Conservation (phyloP, 2,888 invertebrate species). For the Orchesella flavescens region DNA sequence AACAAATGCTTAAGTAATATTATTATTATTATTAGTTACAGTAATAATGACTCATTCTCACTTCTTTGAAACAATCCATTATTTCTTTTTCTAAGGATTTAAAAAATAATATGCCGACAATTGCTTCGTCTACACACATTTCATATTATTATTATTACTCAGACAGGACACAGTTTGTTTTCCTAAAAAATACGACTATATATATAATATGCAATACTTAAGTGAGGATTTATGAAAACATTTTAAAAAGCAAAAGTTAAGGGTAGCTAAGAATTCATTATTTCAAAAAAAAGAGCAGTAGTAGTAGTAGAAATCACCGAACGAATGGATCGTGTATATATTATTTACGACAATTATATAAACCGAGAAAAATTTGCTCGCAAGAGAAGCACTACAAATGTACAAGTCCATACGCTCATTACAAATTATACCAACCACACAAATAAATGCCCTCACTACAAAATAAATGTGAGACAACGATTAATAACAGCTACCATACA, state of each 20-base stretch:
- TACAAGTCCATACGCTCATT: conserved; percentile 60
- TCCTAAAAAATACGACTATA: conserved; percentile 37
- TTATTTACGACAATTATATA: conserved; percentile 28
- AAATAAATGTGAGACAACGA: conserved; percentile 27
- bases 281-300: conserved; percentile 26
- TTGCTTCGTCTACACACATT: conserved; percentile 19
- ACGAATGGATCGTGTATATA: conserved; percentile 28
- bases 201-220: conserved; percentile 44
- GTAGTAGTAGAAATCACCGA: conserved; percentile 34
- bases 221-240: conserved; percentile 46
- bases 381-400: conserved; percentile 40
- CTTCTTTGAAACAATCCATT: conserved; percentile 36
- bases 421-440: conserved; percentile 51
- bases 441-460: conserved; percentile 55
- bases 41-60: conserved; percentile 46
- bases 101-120: conserved; percentile 26
- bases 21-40: conserved; percentile 24
- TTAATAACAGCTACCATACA: conserved; percentile 48
- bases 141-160: not conserved
- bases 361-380: conserved; percentile 4
- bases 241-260: conserved; percentile 56
- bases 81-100: conserved; percentile 1
- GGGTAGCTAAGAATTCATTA: conserved; percentile 35
- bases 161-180: not conserved
- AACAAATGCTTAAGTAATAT: conserved; percentile 43